Base-by-base conservation (phyloP, 2,888 invertebrate species). In the Ectemnius continuus region DNA sequence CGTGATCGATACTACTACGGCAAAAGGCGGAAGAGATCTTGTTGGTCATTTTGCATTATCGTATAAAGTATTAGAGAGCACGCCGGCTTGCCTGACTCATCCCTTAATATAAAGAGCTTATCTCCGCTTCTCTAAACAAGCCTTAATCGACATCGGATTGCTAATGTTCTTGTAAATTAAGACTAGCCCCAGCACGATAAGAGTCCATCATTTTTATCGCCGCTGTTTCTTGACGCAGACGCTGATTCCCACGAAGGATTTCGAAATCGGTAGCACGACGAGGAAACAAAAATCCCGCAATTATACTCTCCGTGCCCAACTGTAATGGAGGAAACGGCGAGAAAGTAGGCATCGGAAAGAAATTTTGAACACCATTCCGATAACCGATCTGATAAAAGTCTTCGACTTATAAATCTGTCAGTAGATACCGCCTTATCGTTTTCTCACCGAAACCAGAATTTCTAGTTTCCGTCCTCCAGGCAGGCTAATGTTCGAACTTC, bases 371-470 rank as follows among this genome's bases (percentile, higher is more conserved):
- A 62, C 63, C 63, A 76, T 70, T 64, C 52, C 14, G 61, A 11
- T 76, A 48, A 61, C 62, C 47, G 36, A 66, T 36, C 16, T 56
- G 76, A 76, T 69, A 77, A 76, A 70, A 71, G 36, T 23, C 46
- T 20, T 23, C 60, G 52, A 62, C 67, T 56, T 57, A 62, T 71
- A 20, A 65, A 72, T 61, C 61, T 66, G 63, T 72, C 63, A 13
- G 4, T 56, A 61, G 72, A 69, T 76, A 77, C 16, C 28, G 61
- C 13, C 18, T 76, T 76, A 76, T 76, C 72, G 52, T 65, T 52
- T 68, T 71, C 57, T 66, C 26, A 66, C 46, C 36, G 23, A 16
- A 11, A 69, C 47, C 8, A 18, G 46, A 48, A 66, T 47, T 18
- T 57, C n/a, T 46, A 14, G 14, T 70, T 61, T 16, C 48, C 48